Base-by-base conservation (phyloP, 2,888 invertebrate species). In the Seira ritae region DNA sequence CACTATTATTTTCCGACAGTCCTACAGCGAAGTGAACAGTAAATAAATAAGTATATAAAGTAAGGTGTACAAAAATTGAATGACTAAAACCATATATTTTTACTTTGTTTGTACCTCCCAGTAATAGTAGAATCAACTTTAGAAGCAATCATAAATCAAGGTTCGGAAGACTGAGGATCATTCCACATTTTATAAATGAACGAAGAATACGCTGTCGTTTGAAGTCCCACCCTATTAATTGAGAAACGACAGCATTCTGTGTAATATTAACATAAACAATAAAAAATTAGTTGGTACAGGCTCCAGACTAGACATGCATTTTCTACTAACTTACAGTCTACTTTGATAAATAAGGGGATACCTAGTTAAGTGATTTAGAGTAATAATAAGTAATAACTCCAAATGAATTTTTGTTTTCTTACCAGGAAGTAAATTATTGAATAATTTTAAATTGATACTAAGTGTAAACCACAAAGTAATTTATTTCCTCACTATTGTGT, bases 91-190 rank as follows among this genome's bases (percentile, higher is more conserved):
- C 55, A 31, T 55, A 55, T 55, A 55, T 55, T n/a, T 23, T 73
- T 68, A 42, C 37, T 17, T 68, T 73, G 42, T 73, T 73, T 80
- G 60, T 73, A 73, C 55, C 55, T 55, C 55, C 17, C 62, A 42
- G 23, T 1, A 23, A 24, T 19, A 55, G n/a, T 31, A 50, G 67
- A 67, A 62, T 12, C 17, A 55, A 17, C 68, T 80, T 23, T 55
- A 68, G 73, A 85, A 85, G 81, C 84, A 85, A 84, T 86, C 84
- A 84, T 55, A n/a, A 55, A 31, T 31, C 31, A 17, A 55, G 55
- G 55, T 55, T 55, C 17, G 15, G 55, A 88, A 88, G 88, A 88
- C 88, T 88, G 88, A 88, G 76, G 78, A 87, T 87, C 88, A 88
- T 88, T 88, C 88, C 88, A 88, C 81, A 82, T 80, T 72, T 23